These are phyloP conservation scores for Drosophila birchii DNA, from an alignment of 2,888 invertebrate species.

Conservation along the genomic window DNA sequence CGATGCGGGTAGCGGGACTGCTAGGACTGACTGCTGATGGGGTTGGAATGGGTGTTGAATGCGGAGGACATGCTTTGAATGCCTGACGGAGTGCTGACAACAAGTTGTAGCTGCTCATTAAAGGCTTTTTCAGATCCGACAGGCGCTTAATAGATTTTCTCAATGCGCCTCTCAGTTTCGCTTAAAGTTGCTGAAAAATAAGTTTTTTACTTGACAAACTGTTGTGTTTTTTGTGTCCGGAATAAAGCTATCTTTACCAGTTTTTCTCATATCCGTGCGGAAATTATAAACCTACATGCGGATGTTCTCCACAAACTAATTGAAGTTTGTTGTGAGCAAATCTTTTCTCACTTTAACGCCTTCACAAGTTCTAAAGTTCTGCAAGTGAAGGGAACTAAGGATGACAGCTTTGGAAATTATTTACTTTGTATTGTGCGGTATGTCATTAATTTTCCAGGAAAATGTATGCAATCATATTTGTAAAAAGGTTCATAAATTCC, in stretches of 20 bases:
- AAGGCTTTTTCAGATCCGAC: conserved; percentile 22
- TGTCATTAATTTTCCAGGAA: neutral
- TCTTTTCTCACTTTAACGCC: neutral
- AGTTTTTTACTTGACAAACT: neutral
- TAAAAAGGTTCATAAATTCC: neutral
- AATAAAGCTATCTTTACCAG: neutral
- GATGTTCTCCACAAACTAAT: conserved; percentile 25
- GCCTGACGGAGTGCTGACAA: conserved; percentile 48
- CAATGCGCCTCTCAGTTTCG: neutral
- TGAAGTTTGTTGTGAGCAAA: conserved; percentile 25
- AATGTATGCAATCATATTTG: neutral
- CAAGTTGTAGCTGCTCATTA: conserved; percentile 71
- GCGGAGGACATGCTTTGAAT: conserved; percentile 32
- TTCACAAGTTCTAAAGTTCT: conserved; percentile 1
- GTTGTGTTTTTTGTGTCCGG: neutral
- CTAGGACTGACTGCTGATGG: neutral
- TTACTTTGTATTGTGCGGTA: neutral
- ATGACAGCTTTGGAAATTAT: conserved; percentile 9
- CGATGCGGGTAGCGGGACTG: conserved; percentile 1
- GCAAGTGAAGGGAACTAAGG: conserved; percentile 2
- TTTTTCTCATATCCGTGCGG: conserved; percentile 38
- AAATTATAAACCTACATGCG: conserved; percentile 50
- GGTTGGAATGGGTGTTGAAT: conserved; percentile 3
- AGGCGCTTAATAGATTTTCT: conserved; percentile 22
- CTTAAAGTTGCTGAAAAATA: neutral